Evolutionary conservation across 2,113 vertebrate genomes (phyloP).

Genomic region (Synodontis membranacea): DNA sequence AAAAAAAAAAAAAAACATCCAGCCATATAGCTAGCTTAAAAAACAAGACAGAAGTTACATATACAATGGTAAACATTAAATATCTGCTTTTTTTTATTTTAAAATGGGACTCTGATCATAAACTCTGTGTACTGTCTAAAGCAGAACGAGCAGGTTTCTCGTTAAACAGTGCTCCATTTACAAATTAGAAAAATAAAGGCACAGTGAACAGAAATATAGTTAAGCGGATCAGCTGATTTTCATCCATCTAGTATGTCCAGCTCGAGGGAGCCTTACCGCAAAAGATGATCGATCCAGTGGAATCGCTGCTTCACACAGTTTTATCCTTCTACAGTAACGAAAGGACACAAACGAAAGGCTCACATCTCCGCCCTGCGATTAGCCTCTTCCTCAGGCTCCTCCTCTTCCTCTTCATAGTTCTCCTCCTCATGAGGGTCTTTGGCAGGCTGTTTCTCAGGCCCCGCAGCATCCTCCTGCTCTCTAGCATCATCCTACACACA

Average conservation of each 20-base stretch:
- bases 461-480: conserved; percentile 61
- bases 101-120: conserved; percentile 8
- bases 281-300: neutral
- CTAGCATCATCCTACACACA: conserved; percentile 63
- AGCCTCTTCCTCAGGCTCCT: conserved; percentile 76
- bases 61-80: conserved; percentile 5
- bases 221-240: neutral
- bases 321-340: neutral
- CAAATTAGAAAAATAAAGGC: conserved; percentile 7
- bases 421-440: conserved; percentile 74
- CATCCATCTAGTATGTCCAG: neutral
- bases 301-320: neutral
- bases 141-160: neutral
- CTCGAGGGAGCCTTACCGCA: neutral
- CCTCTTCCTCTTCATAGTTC: conserved; percentile 88
- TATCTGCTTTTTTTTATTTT: neutral
- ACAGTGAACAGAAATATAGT: neutral
- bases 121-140: neutral
- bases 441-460: conserved; percentile 68
- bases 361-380: conserved; percentile 89
- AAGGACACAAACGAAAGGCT: conserved; percentile 24
- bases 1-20: neutral
- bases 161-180: conserved; percentile 11
- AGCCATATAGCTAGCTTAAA: neutral
- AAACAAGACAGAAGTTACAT: neutral